These are phyloP conservation scores for Agrilus biguttatus DNA, from an alignment of 2,888 invertebrate species.

Conservation along the genomic window DNA sequence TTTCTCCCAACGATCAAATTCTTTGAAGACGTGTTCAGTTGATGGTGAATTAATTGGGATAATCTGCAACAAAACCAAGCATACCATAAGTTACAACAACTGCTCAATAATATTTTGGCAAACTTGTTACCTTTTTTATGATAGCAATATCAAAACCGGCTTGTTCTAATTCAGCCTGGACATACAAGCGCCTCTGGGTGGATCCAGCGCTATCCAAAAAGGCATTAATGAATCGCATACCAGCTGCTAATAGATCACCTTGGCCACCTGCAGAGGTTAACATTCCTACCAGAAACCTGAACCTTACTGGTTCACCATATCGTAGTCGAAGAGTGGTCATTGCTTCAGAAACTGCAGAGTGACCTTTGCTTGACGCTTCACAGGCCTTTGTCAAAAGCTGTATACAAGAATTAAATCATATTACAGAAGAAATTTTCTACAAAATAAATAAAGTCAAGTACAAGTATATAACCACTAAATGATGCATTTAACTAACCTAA, in stretches of 20 bases:
- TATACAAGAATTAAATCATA: conserved; percentile 16
- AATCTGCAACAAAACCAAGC: conserved; percentile 33
- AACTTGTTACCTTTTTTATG: conserved; percentile 38
- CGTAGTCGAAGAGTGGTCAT: conserved; percentile 74
- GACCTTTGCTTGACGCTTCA: conserved; percentile 58
- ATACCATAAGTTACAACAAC: neutral
- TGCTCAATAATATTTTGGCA: neutral
- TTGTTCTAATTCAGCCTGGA: conserved; percentile 73
- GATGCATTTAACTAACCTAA: too few relatives aligned
- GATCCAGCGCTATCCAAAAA: conserved; percentile 63
- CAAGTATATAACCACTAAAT: too few relatives aligned
- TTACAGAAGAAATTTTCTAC: too few relatives aligned
- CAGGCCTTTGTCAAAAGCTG: conserved; percentile 76
- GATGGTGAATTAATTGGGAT: conserved; percentile 47
- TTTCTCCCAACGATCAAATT: conserved; percentile 63
- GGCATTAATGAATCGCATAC: conserved; percentile 72
- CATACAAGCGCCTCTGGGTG: conserved; percentile 63
- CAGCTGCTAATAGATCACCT: conserved; percentile 62
- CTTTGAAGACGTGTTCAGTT: conserved; percentile 47
- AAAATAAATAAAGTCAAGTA: too few relatives aligned
- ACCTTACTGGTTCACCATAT: conserved; percentile 85
- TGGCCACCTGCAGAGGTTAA: conserved; percentile 57
- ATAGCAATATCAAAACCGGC: conserved; percentile 58
- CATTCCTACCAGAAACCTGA: conserved; percentile 81
- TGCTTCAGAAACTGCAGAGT: conserved; percentile 79